Conservation (phyloP, 2,113 vertebrate species). For the Turdus rufiventris region DNA sequence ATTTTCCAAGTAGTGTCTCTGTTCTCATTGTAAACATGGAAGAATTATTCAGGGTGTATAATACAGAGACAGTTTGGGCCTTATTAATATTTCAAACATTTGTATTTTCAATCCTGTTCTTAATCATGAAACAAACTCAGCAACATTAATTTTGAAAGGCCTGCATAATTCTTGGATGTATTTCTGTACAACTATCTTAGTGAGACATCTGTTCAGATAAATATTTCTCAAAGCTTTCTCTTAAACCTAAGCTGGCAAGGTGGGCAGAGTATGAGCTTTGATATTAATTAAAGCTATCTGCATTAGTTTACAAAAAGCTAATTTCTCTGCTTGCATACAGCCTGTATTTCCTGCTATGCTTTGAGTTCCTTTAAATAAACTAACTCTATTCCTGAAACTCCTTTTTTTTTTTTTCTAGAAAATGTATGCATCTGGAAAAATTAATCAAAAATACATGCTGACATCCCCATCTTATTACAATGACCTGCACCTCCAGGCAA, state of each 20-base stretch:
- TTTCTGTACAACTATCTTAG: background rate
- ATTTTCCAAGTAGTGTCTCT: background rate
- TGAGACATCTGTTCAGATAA: slow-evolving; percentile 22
- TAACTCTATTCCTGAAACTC: background rate
- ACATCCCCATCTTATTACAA: background rate
- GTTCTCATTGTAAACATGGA: background rate
- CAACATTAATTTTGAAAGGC: slow-evolving; percentile 29
- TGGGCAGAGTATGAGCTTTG: background rate
- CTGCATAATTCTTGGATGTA: background rate
- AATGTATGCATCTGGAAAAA: background rate
- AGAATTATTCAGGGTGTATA: background rate
- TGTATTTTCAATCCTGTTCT: slow-evolving; percentile 20
- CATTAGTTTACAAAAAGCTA: background rate
- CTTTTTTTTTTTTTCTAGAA: background rate
- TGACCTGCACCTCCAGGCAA: background rate
- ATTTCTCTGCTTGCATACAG: background rate
- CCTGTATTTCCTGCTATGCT: background rate
- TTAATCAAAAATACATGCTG: background rate
- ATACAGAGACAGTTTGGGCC: background rate
- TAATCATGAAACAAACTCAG: slow-evolving; percentile 27
- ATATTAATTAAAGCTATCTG: slow-evolving; percentile 2
- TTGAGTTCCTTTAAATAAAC: background rate
- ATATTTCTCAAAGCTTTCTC: slow-evolving; percentile 18
- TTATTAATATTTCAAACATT: slow-evolving; percentile 43
- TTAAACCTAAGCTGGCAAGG: slow-evolving; percentile 29